Evolutionary conservation across 2,888 invertebrate genomes (phyloP), one percentile per base, ranked within the genome.

Genomic region (Drosophila multiciliata): DNA sequence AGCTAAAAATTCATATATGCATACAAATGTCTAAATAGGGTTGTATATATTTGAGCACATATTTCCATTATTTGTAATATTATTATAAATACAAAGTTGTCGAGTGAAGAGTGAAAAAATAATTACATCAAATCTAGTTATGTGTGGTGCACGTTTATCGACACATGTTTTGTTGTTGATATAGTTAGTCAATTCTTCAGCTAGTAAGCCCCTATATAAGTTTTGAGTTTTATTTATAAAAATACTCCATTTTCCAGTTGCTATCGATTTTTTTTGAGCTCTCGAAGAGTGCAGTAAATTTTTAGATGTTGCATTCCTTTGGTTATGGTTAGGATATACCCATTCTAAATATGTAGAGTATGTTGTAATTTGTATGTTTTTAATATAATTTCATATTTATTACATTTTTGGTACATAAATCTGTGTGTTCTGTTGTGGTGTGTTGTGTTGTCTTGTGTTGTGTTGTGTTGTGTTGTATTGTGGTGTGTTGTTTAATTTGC

Each of bases 381-480:
- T 80, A 75, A 78, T 87, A 89, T 90, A 90, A 87, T 89, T 87
- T 84, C 74, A 90, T 88, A 90, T 90, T 88, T 91, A 91, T 91
- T 90, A 87, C 78, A 90, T 91, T 91, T 89, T 91, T 91, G 91
- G 91, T 91, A 92, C 91, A 91, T 91, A 91, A 87, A 91, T 89
- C 90, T 86, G 85, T 90, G 89, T 61, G 74, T 80, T 65, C 20
- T 45, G 45, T 23, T 75, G 71, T 76, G 38, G 12, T 36, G 36
- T 36, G 6, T 29, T 6, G 23, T 23, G 20, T 1, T 49, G 49
- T 65, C 73, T 79, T 52, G 65, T 75, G 67, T 75, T 49, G 9
- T 36, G 36, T 36, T 36, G 15, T 35, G 35, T 35, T 35, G 5
- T 12, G 12, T 35, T 80, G 65, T 71, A 67, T 17, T 49, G 23